A percentile compares a stretch with the other conserved stretches of the same genome.
phyloP scores from a whole-genome alignment of 1,140 invertebrate genomes.

The Phthorimaea operculella region DNA sequence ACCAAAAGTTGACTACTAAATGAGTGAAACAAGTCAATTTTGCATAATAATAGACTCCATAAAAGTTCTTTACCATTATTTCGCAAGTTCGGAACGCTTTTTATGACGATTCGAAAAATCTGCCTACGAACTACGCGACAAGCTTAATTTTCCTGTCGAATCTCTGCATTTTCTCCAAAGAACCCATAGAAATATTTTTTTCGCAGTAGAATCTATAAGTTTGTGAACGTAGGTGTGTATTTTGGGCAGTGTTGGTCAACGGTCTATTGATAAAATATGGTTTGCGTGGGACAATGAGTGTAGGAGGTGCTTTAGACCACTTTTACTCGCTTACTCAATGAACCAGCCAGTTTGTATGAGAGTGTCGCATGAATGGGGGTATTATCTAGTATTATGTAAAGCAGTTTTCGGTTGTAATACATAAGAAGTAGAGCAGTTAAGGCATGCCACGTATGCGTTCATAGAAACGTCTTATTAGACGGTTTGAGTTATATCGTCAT shows the following conservation, averaged over 20 bases:
- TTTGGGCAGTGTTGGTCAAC: slow-evolving; percentile 56
- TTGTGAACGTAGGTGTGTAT: slow-evolving; percentile 35
- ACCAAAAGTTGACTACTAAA: not conserved
- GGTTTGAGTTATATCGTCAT: no score
- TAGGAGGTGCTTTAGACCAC: slow-evolving; percentile 34
- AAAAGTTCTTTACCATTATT: slow-evolving; percentile 4
- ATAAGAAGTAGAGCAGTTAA: no score
- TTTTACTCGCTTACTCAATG: slow-evolving; percentile 50
- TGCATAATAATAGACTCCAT: slow-evolving; percentile 7
- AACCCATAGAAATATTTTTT: not conserved
- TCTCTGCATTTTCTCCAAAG: not conserved
- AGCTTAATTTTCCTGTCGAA: not conserved
- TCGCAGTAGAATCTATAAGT: not conserved
- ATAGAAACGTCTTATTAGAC: no score
- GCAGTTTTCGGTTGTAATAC: no score
- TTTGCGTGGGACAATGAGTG: slow-evolving; percentile 16
- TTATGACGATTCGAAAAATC: slow-evolving; percentile 5
- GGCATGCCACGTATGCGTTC: no score
- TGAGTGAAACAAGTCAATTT: not conserved
- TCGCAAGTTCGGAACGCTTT: slow-evolving; percentile 8
- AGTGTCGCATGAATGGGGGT: not conserved
- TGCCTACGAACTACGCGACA: not conserved
- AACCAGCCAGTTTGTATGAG: not conserved
- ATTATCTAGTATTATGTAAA: no score
- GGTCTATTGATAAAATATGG: slow-evolving; percentile 23